Conservation (phyloP, 1,140 invertebrate genomes). For the Batillaria attramentaria region DNA sequence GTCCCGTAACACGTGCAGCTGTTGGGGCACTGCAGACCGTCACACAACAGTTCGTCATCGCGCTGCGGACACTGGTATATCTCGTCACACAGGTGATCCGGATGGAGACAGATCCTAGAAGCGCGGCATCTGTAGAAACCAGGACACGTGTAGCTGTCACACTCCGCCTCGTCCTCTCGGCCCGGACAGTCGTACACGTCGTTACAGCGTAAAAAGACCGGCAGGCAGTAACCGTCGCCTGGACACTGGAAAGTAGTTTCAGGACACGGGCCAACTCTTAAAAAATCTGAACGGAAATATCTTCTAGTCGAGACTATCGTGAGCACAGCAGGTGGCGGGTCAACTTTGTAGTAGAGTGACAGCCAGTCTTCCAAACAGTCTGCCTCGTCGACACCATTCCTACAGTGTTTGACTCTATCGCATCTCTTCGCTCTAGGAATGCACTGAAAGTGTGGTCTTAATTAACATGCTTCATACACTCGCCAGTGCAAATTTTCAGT, state of each 20-base stretch:
- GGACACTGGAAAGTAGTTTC: slow-evolving; percentile 21
- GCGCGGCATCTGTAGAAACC: slow-evolving; percentile 4
- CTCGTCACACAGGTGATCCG: slow-evolving; percentile 13
- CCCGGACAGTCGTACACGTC: slow-evolving; percentile 32
- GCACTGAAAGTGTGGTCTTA: too few relatives aligned
- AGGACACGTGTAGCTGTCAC: slow-evolving; percentile 17
- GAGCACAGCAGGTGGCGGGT: too few relatives aligned
- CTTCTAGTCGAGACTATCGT: too few relatives aligned
- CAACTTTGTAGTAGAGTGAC: too few relatives aligned
- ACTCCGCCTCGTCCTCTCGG: slow-evolving; percentile 11
- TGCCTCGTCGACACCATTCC: too few relatives aligned
- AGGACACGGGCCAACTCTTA: too few relatives aligned
- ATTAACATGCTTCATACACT: too few relatives aligned
- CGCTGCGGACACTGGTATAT: slow-evolving; percentile 3
- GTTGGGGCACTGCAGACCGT: background rate
- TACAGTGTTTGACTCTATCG: too few relatives aligned
- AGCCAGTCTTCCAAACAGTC: too few relatives aligned
- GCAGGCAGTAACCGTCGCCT: slow-evolving; percentile 7
- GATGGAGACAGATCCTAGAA: background rate
- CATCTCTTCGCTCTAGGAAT: too few relatives aligned
- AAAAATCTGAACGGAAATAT: too few relatives aligned
- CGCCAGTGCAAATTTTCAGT: too few relatives aligned
- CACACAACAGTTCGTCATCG: slow-evolving; percentile 13
- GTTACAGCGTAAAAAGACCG: slow-evolving; percentile 36
- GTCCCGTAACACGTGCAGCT: slow-evolving; percentile 25